A percentile compares a stretch with the other conserved stretches of the same genome.
Evolutionary conservation across 2,797 vertebrate species (phyloP).

Genomic region (Mycteria americana): DNA sequence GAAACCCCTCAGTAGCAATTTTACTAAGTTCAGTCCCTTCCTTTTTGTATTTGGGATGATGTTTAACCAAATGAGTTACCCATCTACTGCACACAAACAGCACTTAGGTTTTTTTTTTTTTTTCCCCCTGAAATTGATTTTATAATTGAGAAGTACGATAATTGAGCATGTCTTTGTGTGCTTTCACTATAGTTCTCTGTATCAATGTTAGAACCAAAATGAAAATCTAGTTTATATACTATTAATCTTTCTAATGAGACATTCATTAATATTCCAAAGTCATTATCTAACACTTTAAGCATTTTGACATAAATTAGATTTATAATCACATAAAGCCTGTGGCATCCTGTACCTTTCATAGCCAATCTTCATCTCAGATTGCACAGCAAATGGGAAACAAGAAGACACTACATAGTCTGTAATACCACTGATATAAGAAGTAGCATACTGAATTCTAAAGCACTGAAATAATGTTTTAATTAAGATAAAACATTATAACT

Average conservation of each 20-base stretch:
- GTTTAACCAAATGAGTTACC: not conserved
- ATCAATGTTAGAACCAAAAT: not conserved
- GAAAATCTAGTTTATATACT: not conserved
- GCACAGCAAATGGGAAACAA: constrained; percentile 7
- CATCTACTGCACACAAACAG: not conserved
- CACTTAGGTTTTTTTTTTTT: not conserved
- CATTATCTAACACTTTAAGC: not conserved
- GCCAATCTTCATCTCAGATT: constrained; percentile 29
- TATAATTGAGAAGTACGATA: not conserved
- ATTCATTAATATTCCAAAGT: constrained; percentile 23
- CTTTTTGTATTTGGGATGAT: not conserved
- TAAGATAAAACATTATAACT: constrained; percentile 27
- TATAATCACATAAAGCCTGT: constrained; percentile 35
- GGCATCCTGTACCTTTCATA: constrained; percentile 28
- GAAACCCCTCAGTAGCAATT: not conserved
- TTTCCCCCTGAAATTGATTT: not conserved
- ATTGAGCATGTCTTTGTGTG: not conserved
- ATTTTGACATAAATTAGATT: constrained; percentile 54
- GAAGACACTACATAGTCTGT: not conserved
- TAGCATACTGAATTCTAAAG: constrained; percentile 6
- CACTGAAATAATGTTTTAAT: constrained; percentile 33
- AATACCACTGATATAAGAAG: not conserved
- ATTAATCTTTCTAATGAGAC: constrained; percentile 12
- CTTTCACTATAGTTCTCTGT: not conserved
- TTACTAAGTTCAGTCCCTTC: not conserved